phyloP scores from a whole-genome alignment of 1,140 invertebrate species.

The Ips typographus region DNA sequence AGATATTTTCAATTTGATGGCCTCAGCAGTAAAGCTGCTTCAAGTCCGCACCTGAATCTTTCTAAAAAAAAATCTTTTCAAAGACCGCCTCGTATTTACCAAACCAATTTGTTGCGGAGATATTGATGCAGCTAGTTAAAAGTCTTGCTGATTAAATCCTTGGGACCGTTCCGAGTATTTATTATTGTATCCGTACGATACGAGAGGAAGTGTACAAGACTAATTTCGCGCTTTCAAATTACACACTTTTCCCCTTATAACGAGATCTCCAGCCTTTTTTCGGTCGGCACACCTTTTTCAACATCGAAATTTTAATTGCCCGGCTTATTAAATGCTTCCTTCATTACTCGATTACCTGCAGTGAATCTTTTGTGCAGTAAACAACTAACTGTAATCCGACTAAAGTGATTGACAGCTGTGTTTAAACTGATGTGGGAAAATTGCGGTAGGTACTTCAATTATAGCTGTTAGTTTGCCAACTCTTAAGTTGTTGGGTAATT shows the following conservation, averaged over 20 bases:
- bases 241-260: slow-evolving; percentile 29
- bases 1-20: not conserved
- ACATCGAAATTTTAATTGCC: too few species aligned
- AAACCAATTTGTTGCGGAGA: slow-evolving; percentile 35
- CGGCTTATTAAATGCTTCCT: too few species aligned
- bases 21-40: too few species aligned
- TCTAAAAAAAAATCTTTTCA: not conserved
- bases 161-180: slow-evolving; percentile 26
- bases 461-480: too few species aligned
- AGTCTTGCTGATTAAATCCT: slow-evolving; percentile 37
- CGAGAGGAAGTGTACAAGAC: slow-evolving; percentile 29
- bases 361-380: too few species aligned
- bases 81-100: slow-evolving; percentile 4
- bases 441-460: too few species aligned
- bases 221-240: slow-evolving; percentile 36
- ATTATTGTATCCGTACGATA: slow-evolving; percentile 35
- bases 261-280: slow-evolving; percentile 12
- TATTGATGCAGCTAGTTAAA: slow-evolving; percentile 38
- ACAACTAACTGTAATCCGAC: too few species aligned
- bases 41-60: not conserved
- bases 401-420: too few species aligned
- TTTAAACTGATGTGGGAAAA: too few species aligned
- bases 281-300: too few species aligned
- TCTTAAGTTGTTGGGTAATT: too few species aligned
- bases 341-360: too few species aligned